Conservation (phyloP, 2,113 vertebrate genomes). For the Meleagris gallopavo region DNA sequence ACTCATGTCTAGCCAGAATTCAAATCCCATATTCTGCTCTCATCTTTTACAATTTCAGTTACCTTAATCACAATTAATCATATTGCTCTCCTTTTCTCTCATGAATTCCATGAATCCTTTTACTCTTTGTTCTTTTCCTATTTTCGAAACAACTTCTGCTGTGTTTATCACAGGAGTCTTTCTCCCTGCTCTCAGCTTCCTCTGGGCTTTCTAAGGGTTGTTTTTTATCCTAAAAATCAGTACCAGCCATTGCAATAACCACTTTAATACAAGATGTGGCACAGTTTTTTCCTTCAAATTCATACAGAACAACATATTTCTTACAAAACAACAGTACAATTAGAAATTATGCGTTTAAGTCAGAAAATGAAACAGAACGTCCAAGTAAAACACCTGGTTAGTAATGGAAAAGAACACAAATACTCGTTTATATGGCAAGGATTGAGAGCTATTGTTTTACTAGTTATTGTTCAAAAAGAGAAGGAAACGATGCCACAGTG, state of each 20-base stretch:
- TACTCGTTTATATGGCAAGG: not conserved
- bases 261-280: not conserved
- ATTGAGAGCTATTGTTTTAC: constrained; percentile 45
- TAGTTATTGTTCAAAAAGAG: constrained; percentile 10
- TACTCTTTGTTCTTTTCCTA: not conserved
- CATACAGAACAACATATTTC: not conserved
- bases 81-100: not conserved
- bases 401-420: constrained; percentile 19
- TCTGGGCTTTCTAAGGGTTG: not conserved
- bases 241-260: not conserved
- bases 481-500: constrained; percentile 41
- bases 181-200: not conserved
- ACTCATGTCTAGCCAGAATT: constrained; percentile 8
- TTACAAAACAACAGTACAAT: not conserved
- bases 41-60: constrained; percentile 10
- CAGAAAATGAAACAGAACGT: not conserved
- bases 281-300: not conserved
- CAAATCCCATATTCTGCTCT: not conserved
- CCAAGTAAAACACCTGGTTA: constrained; percentile 32
- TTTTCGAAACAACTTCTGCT: not conserved
- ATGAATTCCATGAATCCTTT: not conserved
- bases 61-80: not conserved
- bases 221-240: not conserved
- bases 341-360: not conserved
- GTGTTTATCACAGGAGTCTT: not conserved